Evolutionary conservation across 2,113 vertebrate species (phyloP).

Genomic region (Benitochromis conjunctus): DNA sequence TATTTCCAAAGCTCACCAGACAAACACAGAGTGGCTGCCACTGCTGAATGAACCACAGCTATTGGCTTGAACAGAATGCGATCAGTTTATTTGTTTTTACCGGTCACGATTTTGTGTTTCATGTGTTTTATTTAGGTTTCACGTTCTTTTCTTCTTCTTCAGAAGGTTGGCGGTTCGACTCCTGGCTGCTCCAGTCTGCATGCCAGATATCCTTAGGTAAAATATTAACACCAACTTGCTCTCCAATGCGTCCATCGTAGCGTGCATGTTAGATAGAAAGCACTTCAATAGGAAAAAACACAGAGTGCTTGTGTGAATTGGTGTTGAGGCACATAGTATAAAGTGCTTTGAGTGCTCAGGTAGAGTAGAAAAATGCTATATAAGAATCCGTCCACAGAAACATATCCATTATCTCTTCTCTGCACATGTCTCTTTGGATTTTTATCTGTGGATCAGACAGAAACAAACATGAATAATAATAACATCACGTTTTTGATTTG

Average conservation of each 20-base stretch:
- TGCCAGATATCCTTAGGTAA: not conserved
- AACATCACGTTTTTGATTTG: not conserved
- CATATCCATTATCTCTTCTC: not conserved
- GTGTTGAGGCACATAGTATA: not conserved
- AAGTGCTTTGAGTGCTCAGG: not conserved
- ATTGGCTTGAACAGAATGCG: not conserved
- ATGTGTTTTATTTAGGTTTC: not conserved
- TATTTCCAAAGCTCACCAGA: not conserved
- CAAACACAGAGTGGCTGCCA: not conserved
- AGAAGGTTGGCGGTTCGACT: rapidly evolving
- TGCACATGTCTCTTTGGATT: not conserved
- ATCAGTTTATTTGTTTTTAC: not conserved
- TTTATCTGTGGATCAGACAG: not conserved
- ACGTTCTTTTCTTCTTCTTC: rapidly evolving
- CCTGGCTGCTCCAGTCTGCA: not conserved
- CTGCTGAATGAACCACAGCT: not conserved
- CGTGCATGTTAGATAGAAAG: not conserved
- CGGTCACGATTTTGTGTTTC: not conserved
- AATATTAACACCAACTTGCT: not conserved
- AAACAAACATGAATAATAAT: not conserved
- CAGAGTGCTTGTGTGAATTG: not conserved
- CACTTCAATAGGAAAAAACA: not conserved
- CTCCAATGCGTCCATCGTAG: not conserved
- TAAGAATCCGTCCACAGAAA: not conserved
- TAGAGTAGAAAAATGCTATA: not conserved